phyloP scores from a whole-genome alignment of 37 sponge, comb jelly and placozoan genomes.

The Chondrilla cf. caribensis region DNA sequence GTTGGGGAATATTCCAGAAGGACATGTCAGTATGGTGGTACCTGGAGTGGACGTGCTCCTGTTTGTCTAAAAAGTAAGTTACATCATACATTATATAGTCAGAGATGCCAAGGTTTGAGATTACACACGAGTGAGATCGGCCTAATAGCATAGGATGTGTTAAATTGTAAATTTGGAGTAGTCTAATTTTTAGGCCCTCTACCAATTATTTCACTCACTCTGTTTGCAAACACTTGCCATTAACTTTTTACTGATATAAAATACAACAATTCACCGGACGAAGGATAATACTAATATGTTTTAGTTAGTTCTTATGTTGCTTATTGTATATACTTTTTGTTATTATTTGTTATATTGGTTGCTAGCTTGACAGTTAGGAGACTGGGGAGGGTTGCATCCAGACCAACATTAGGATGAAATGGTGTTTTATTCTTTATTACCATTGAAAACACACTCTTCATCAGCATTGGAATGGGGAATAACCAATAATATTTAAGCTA shows the following conservation, averaged over 20 bases:
- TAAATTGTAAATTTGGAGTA: no score
- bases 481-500: conserved; percentile 9
- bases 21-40: no score
- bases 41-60: no score
- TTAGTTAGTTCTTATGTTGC: not conserved
- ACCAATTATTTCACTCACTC: no score
- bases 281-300: not conserved
- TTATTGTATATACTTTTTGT: conserved; percentile 20
- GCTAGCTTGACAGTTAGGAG: not conserved
- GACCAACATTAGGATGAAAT: conserved; percentile 5
- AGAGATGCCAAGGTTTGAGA: conserved; percentile 4
- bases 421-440: conserved; percentile 37
- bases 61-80: no score
- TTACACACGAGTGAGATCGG: not conserved
- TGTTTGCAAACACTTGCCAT: no score
- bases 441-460: conserved; percentile 33
- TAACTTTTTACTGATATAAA: no score
- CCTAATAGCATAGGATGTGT: not conserved
- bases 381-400: conserved; percentile 16
- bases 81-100: not conserved
- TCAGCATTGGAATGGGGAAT: conserved; percentile 42
- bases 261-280: no score
- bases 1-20: no score
- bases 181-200: no score
- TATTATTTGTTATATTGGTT: not conserved